phyloP scores from a whole-genome alignment of 1,140 invertebrate species.

The Leptopilina boulardi region DNA sequence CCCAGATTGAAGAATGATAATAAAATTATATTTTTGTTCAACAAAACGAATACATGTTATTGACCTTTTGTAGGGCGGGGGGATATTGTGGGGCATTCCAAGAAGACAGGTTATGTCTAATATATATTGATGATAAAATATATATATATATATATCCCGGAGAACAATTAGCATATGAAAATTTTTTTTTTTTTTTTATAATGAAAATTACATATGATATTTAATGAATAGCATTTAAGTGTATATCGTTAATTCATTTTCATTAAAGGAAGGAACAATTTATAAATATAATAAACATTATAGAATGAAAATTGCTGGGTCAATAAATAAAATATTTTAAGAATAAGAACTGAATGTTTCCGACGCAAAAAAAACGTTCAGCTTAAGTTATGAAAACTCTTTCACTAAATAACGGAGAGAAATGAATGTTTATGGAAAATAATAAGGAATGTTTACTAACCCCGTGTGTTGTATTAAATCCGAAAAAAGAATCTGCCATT shows the following conservation, averaged over 20 bases:
- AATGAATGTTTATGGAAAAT: not conserved
- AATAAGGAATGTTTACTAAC: conserved; percentile 76
- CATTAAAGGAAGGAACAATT: not conserved
- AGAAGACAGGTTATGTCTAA: conserved; percentile 55
- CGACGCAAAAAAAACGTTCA: conserved; percentile 9
- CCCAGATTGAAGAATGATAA: not conserved
- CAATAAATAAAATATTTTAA: conserved; percentile 2
- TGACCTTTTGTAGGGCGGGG: conserved; percentile 55
- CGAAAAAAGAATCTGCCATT: conserved; percentile 91
- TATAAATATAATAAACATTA: not conserved
- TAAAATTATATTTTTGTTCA: not conserved
- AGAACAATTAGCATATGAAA: conserved; percentile 26
- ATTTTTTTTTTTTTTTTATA: too few relatives aligned
- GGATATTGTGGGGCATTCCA: conserved; percentile 12
- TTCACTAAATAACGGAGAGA: not conserved
- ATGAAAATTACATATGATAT: not conserved
- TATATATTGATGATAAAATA: conserved; percentile 36
- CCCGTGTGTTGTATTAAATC: conserved; percentile 84
- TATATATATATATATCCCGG: too few relatives aligned
- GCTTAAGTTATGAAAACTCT: not conserved
- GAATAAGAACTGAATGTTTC: conserved; percentile 8
- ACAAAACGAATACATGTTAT: conserved; percentile 48
- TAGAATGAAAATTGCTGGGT: not conserved
- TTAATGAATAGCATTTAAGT: not conserved
- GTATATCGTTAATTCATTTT: not conserved